Conservation (phyloP, 2,797 vertebrate species). For the Rhynchotus rufescens region DNA sequence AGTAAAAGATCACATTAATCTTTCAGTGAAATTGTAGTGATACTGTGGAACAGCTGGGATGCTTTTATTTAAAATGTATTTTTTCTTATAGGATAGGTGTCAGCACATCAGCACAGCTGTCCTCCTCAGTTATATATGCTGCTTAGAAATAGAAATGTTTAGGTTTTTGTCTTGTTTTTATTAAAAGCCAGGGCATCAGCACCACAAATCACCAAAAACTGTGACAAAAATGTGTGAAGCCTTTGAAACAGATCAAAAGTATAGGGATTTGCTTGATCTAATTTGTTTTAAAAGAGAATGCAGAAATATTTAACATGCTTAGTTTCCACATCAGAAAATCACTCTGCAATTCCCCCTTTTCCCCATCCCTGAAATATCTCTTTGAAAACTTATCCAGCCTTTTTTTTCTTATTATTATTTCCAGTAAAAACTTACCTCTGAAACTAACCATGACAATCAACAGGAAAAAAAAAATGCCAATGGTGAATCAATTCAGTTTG, state of each 20-base stretch:
- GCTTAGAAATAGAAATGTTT: background rate
- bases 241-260: slow-evolving; percentile 69
- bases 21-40: background rate
- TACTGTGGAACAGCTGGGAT: background rate
- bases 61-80: background rate
- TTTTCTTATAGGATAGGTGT: background rate
- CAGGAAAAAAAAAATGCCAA: slow-evolving; percentile 9
- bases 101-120: background rate
- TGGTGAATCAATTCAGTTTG: background rate
- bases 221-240: background rate
- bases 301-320: slow-evolving; percentile 40
- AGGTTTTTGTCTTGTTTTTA: background rate
- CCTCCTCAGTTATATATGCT: background rate
- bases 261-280: slow-evolving; percentile 50
- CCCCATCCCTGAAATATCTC: background rate
- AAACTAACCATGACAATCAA: background rate
- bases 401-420: background rate
- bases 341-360: background rate
- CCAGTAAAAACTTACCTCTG: background rate
- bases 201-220: background rate
- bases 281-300: slow-evolving; percentile 54
- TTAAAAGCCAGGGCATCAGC: background rate
- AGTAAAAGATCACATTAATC: background rate
- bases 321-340: slow-evolving; percentile 6
- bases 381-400: background rate